Evolutionary conservation across 2,797 vertebrate species (phyloP).

Genomic region (Tachyglossus aculeatus): DNA sequence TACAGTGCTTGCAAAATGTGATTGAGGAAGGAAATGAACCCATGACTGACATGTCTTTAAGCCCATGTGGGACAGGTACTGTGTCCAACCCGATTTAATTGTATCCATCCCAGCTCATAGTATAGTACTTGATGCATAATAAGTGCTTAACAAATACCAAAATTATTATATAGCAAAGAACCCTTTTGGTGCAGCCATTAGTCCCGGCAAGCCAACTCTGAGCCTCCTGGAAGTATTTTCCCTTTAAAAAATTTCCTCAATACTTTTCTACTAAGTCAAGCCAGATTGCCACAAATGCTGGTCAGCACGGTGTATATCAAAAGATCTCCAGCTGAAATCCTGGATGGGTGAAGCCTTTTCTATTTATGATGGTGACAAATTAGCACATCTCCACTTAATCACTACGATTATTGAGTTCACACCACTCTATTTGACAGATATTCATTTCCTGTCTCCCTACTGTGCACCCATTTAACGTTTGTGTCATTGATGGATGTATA

Average conservation of each 20-base stretch:
- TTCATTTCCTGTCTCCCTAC: constrained; percentile 10
- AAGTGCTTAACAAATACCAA: too few relatives aligned
- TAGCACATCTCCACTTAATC: background rate
- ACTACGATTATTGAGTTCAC: constrained; percentile 3
- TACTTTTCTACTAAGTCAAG: background rate
- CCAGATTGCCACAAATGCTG: background rate
- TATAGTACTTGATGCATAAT: too few relatives aligned
- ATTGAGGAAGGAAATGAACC: too few relatives aligned
- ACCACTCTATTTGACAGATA: constrained; percentile 22
- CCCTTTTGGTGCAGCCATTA: too few relatives aligned
- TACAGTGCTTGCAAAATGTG: too few relatives aligned
- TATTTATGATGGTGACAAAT: constrained; percentile 13
- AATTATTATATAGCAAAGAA: too few relatives aligned
- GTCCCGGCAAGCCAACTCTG: too few relatives aligned
- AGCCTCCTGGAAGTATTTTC: background rate
- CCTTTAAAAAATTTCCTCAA: background rate
- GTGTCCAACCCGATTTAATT: too few relatives aligned
- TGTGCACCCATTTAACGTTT: background rate
- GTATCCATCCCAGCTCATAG: too few relatives aligned
- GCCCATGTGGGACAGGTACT: too few relatives aligned
- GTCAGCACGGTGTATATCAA: background rate
- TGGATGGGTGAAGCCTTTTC: background rate
- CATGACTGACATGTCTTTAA: too few relatives aligned
- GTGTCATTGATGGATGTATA: background rate
- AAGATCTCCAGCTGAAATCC: background rate